Base-by-base conservation (phyloP, 2,113 vertebrate species). In the Typhlomys cinereus region DNA sequence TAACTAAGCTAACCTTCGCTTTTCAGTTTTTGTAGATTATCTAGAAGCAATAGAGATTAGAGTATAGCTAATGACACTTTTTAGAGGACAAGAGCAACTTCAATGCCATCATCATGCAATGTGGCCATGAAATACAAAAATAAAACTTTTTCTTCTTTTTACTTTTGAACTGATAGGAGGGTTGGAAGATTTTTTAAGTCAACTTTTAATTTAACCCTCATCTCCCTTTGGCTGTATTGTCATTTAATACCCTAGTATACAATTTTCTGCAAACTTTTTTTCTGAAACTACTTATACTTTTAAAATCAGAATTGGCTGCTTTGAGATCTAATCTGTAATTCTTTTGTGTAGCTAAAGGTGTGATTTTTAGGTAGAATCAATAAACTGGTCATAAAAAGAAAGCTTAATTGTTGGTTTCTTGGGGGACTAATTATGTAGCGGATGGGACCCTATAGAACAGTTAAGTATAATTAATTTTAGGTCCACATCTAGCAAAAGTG, bases 401-500 rank as follows among this genome's bases (percentile, higher is more conserved):
- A 88, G 59, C 80, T 84, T 95, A 78, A 57, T 94, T 52, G 92
- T 80, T 93, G 52, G 93, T 80, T 95, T 80, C 39, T 81, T 36
- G 2, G 81, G 91, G 83, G 94, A 84, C 86, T 89, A 88, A 94
- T 89, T 90, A 89, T 81, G 88, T 88, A 93, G 93, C 95, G 95
- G 92, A 93, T 96, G 94, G 94, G 80, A 95, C 80, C 94, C 94
- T 80, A 92, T 34, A 48, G 83, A 87, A 91, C 71, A 89, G 46
- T 74, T 48, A 84, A 70, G 64, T 91, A 67, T 86, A 78, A 95
- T 96, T 96, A 87, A 95, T 95, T 96, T 97, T 91, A 88, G 61
- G 57, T 92, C 31, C n/a, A 54, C 52, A 70, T 89, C 73, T 94
- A 92, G 76, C 14, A 82, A 96, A 95, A 89, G 18, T 78, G 62